A percentile compares a stretch with the other conserved stretches of the same genome.
These are phyloP conservation scores for Elaphurus davidianus DNA, from an alignment of 2,113 vertebrate species.

Conservation along the genomic window DNA sequence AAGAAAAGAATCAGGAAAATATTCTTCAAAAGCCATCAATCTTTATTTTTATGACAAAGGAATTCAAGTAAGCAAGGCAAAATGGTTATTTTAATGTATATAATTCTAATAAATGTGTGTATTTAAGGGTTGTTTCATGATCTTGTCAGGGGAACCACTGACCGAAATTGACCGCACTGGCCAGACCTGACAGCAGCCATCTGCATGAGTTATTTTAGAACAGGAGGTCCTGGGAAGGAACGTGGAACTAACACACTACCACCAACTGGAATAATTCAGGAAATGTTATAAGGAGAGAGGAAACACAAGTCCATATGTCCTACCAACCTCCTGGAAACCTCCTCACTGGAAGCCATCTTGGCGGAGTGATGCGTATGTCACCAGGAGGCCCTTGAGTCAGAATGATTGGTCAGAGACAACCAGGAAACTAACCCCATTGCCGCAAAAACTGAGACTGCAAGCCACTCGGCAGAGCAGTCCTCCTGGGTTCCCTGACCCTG, in stretches of 20 bases:
- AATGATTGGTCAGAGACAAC: background rate
- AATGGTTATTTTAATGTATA: background rate
- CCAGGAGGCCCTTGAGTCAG: background rate
- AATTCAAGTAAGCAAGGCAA: background rate
- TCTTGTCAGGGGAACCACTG: background rate
- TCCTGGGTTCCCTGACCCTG: background rate
- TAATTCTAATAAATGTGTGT: background rate
- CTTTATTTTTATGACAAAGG: background rate
- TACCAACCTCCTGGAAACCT: background rate
- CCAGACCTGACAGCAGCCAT: background rate
- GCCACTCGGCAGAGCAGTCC: background rate
- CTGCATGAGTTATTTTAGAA: background rate
- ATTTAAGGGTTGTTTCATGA: background rate
- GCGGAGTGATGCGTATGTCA: background rate
- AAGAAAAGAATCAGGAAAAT: background rate
- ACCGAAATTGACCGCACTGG: background rate
- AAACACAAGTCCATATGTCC: background rate
- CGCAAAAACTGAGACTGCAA: background rate
- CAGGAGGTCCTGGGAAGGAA: background rate
- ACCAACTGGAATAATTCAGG: background rate
- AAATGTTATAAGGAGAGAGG: background rate
- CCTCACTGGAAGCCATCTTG: background rate
- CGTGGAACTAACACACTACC: background rate
- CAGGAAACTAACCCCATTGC: background rate
- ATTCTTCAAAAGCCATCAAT: background rate